Evolutionary conservation across 2,888 invertebrate genomes (phyloP), one percentile per base, ranked within the genome.

Genomic region (Auanema freiburgensis): DNA sequence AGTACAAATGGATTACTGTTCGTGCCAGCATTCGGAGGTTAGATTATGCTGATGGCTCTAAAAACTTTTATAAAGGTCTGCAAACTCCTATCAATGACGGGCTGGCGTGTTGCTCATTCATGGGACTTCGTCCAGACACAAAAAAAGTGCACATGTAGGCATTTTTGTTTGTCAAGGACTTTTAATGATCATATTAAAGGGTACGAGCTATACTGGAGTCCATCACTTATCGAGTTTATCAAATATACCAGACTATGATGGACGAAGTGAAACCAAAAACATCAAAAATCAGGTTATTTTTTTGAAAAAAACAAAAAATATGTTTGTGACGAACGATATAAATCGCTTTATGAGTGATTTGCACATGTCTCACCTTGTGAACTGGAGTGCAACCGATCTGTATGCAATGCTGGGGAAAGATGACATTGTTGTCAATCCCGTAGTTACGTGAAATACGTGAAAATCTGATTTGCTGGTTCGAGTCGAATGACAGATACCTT

Each of bases 61-160:
- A 5, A 33, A 33, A 8, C 33, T 33, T 33, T 33, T 33, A 33
- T 62, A 11, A 46, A 65, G 69, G 70, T 14, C 65, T 76, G 2
- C 85, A 95, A 92, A 91, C 92, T 0, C 94, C 95, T 0, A 89
- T 93, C 71, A 92, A 92, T 85, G 92, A 95, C 84, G 89, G 90
- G 70, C 88, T 88, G 12, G 93, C 94, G 0, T 90, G 91, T 0
- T 89, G 91, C 0, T 92, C 91, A 18, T 92, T 94, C 83, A 87
- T 93, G 42, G 92, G 92, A 0, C 82, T 89, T 44, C 87, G 85
- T 69, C 88, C 91, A 0, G 89, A 90, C 0, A 91, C 92, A 0
- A 89, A 85, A 0, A 90, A 89, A 73, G 88, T 55, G 10, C 77
- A 79, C 23, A 79, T 79, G 79, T 72, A 46, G 62, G 63, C 55